Evolutionary conservation across 2,888 invertebrate genomes (phyloP).

Genomic region (Stegana nigrithorax): DNA sequence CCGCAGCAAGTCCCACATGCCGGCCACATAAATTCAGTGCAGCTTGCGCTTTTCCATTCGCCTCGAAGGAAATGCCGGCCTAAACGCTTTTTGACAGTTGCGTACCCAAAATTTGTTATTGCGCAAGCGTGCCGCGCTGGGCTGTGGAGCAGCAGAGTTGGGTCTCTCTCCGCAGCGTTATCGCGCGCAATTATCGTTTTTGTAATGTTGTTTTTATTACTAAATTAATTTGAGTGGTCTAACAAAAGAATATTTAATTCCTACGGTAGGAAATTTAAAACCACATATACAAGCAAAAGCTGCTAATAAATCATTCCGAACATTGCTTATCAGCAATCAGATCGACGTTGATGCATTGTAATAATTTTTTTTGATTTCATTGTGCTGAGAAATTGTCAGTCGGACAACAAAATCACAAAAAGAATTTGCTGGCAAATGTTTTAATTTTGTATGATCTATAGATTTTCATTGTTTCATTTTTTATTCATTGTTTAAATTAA

Average conservation of each 20-base stretch:
- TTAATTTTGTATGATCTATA: no score
- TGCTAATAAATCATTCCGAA: constrained; percentile 8
- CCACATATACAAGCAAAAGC: background rate
- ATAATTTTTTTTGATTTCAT: constrained; percentile 12
- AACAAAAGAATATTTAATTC: constrained; percentile 20
- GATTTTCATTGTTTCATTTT: no score
- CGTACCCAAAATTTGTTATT: no score
- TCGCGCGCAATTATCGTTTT: constrained; percentile 1
- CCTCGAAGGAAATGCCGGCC: no score
- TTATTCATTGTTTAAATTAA: no score
- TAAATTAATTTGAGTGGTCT: constrained; percentile 1
- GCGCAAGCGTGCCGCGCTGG: no score
- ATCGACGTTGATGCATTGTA: constrained; percentile 19
- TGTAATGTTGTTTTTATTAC: constrained; percentile 21
- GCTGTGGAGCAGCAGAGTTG: no score
- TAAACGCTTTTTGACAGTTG: no score
- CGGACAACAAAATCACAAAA: no score
- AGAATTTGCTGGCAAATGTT: background rate
- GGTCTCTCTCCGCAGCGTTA: background rate
- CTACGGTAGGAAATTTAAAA: constrained; percentile 5
- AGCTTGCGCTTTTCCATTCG: no score
- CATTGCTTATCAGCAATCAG: constrained; percentile 10
- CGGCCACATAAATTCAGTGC: no score
- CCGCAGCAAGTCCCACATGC: no score
- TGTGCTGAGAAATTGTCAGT: constrained; percentile 8